Conservation (phyloP, 2,888 invertebrate species). For the Odontothrips loti region DNA sequence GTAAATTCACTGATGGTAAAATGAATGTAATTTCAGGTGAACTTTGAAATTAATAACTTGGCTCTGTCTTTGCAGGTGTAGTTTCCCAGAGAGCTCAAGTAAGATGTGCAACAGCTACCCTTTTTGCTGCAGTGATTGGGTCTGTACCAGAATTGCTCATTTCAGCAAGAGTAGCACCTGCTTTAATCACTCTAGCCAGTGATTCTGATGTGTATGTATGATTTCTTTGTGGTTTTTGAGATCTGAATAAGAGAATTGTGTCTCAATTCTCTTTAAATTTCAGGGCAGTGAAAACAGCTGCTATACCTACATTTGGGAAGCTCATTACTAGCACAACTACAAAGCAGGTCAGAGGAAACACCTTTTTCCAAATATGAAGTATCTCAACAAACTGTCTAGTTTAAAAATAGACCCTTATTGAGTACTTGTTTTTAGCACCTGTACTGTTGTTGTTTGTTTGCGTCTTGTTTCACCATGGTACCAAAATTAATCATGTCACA, state of each 20-base stretch:
- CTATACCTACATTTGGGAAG: constrained; percentile 59
- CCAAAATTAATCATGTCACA: constrained; percentile 41
- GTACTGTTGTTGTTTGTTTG: too few species aligned
- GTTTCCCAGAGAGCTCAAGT: constrained; percentile 61
- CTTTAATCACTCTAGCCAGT: constrained; percentile 63
- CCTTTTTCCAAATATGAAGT: not conserved
- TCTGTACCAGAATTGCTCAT: constrained; percentile 54
- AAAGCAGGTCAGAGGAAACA: constrained; percentile 45
- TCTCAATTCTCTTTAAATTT: not conserved
- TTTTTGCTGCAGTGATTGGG: constrained; percentile 56
- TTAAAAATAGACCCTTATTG: not conserved
- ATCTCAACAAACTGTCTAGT: not conserved
- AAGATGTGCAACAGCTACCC: constrained; percentile 55
- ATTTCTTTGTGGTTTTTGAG: not conserved
- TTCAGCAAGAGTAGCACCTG: constrained; percentile 59
- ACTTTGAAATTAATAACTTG: not conserved
- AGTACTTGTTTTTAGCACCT: not conserved
- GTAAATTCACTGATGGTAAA: not conserved
- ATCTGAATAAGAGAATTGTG: not conserved
- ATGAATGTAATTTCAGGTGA: not conserved
- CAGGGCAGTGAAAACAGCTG: constrained; percentile 57
- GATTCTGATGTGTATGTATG: constrained; percentile 61
- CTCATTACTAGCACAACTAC: constrained; percentile 50
- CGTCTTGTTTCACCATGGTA: not conserved
- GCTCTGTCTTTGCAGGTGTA: constrained; percentile 49